Evolutionary conservation across 2,888 invertebrate genomes (phyloP).

Genomic region (Mythimna lalbum): DNA sequence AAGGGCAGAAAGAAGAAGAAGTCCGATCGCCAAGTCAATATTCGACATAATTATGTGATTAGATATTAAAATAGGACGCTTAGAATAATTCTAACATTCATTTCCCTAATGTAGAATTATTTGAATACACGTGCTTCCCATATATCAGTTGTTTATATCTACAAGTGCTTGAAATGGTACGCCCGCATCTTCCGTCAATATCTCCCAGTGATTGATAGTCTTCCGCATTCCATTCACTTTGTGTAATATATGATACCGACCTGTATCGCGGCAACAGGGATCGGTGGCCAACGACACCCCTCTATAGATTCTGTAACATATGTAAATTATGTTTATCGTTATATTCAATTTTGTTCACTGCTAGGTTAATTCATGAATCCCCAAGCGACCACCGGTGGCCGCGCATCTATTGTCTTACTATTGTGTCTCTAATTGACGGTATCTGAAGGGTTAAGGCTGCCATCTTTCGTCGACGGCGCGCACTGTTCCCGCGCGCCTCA

Average conservation of each 20-base stretch:
- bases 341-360: neutral
- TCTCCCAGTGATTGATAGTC: conserved; percentile 38
- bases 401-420: too few relatives aligned
- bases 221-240: conserved; percentile 28
- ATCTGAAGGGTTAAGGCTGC: too few relatives aligned
- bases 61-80: too few relatives aligned
- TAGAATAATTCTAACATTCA: too few relatives aligned
- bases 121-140: neutral
- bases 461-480: too few relatives aligned
- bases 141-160: neutral
- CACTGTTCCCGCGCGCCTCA: too few relatives aligned
- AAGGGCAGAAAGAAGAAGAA: too few relatives aligned
- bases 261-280: conserved; percentile 8
- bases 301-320: neutral
- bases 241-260: neutral
- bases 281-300: neutral
- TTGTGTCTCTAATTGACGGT: too few relatives aligned
- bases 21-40: too few relatives aligned
- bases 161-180: conserved; percentile 2
- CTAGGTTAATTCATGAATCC: too few relatives aligned
- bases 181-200: conserved; percentile 37
- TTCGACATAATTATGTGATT: too few relatives aligned
- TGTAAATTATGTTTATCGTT: neutral
- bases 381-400: too few relatives aligned
- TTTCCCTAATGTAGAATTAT: neutral